These are phyloP conservation scores for Acleris literana DNA, from an alignment of 2,888 invertebrate species.

Conservation along the genomic window DNA sequence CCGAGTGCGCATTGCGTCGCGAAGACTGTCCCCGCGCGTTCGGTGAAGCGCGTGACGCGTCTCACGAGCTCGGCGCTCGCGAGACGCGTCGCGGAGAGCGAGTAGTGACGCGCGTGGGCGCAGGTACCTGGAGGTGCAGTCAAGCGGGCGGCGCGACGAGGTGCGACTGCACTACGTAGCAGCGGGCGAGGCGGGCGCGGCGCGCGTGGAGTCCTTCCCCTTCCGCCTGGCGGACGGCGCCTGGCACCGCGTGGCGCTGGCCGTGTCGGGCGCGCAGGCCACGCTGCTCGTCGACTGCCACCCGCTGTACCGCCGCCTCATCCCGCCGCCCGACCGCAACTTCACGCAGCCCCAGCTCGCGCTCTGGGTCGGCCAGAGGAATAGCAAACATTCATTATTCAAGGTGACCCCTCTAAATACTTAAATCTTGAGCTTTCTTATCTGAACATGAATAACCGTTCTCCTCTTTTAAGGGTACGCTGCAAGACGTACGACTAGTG, in stretches of 20 bases:
- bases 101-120: slow-evolving; percentile 57
- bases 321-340: slow-evolving; percentile 90
- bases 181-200: slow-evolving; percentile 80
- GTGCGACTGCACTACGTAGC: slow-evolving; percentile 92
- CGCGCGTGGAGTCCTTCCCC: slow-evolving; percentile 93
- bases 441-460: not conserved
- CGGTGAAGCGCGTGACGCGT: slow-evolving; percentile 21
- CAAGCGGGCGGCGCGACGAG: slow-evolving; percentile 94
- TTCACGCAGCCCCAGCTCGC: slow-evolving; percentile 88
- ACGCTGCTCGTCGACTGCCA: slow-evolving; percentile 94
- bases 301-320: slow-evolving; percentile 91
- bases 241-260: slow-evolving; percentile 94
- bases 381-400: slow-evolving; percentile 92
- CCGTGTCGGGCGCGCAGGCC: slow-evolving; percentile 92
- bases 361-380: slow-evolving; percentile 95
- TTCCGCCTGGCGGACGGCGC: slow-evolving; percentile 93
- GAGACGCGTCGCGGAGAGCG: slow-evolving; percentile 3
- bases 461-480: slow-evolving; percentile 87
- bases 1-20: slow-evolving; percentile 39
- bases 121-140: slow-evolving; percentile 96
- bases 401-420: slow-evolving; percentile 85
- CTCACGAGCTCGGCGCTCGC: slow-evolving; percentile 11
- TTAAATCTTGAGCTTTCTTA: not conserved
- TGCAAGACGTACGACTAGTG: slow-evolving; percentile 94
- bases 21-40: slow-evolving; percentile 27